A percentile compares a stretch with the other conserved stretches of the same genome.
phyloP scores from a whole-genome alignment of 2,113 vertebrate species.

The Cyprinodon brontotheroides region DNA sequence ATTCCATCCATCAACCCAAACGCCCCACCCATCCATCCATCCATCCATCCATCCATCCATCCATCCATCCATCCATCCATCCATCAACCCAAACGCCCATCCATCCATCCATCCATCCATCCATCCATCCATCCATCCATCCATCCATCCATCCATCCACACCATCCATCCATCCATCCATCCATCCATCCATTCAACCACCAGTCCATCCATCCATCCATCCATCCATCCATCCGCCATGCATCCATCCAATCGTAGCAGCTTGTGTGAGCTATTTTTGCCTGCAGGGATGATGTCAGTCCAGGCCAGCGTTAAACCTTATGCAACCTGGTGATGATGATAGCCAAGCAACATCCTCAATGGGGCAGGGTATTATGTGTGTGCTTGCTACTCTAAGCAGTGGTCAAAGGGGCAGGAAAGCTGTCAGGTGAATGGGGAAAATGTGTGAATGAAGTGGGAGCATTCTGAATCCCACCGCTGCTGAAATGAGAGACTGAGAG shows the following conservation, averaged over 20 bases:
- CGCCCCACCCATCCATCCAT: background rate
- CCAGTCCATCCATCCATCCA: no score
- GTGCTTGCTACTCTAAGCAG: slow-evolving; percentile 49
- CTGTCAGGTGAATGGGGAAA: slow-evolving; percentile 53
- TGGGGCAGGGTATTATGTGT: slow-evolving; percentile 28
- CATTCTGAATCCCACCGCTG: slow-evolving; percentile 37
- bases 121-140: no score
- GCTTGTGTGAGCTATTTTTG: slow-evolving; percentile 27
- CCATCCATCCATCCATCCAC: background rate
- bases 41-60: background rate
- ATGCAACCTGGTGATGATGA: slow-evolving; percentile 24
- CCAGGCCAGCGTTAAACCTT: slow-evolving; percentile 21
- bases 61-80: no score
- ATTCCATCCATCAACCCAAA: no score
- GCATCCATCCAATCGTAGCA: slow-evolving; percentile 7
- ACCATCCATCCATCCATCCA: background rate
- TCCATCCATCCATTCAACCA: no score
- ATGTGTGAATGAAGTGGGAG: slow-evolving; percentile 64
- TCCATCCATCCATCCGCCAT: background rate
- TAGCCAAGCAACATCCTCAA: slow-evolving; percentile 2
- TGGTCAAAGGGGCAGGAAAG: slow-evolving; percentile 48
- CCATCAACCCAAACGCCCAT: no score
- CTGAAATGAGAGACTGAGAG: slow-evolving; percentile 25
- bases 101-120: no score
- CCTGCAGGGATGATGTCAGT: slow-evolving; percentile 32